Evolutionary conservation across 2,797 vertebrate species (phyloP).

Genomic region (Gephyroberyx darwinii): DNA sequence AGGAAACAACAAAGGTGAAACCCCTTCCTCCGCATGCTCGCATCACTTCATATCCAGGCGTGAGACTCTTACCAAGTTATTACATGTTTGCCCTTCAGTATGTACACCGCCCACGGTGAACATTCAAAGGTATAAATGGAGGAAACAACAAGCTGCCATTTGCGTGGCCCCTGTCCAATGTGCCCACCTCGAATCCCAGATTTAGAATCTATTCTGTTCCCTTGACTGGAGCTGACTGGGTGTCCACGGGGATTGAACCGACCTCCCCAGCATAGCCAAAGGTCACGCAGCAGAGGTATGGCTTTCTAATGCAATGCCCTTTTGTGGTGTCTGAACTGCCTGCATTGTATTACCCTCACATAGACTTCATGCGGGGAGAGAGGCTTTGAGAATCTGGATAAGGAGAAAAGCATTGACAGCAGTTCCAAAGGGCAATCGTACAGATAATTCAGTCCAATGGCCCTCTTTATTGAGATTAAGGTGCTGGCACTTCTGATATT

Average conservation of each 20-base stretch:
- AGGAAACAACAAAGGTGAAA: constrained; percentile 10
- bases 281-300: constrained; percentile 81
- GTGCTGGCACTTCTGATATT: constrained; percentile 68
- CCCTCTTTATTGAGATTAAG: constrained; percentile 78
- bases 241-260: constrained; percentile 72
- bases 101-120: constrained; percentile 35
- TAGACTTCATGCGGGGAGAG: constrained; percentile 70
- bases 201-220: constrained; percentile 73
- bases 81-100: constrained; percentile 33
- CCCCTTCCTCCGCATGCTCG: not conserved
- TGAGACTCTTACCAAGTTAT: constrained; percentile 21
- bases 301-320: constrained; percentile 82
- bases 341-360: constrained; percentile 78
- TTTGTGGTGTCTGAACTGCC: constrained; percentile 76
- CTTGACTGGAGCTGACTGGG: constrained; percentile 69
- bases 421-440: constrained; percentile 80
- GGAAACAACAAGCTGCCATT: constrained; percentile 73
- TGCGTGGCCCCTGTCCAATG: constrained; percentile 51
- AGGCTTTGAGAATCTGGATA: constrained; percentile 74
- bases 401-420: constrained; percentile 80
- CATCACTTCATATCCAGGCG: constrained; percentile 8
- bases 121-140: constrained; percentile 60
- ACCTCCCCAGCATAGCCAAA: constrained; percentile 77
- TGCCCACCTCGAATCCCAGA: constrained; percentile 63
- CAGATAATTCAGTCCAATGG: constrained; percentile 79